Evolutionary conservation across 2,797 vertebrate genomes (phyloP).

Genomic region (Pipistrellus kuhlii): DNA sequence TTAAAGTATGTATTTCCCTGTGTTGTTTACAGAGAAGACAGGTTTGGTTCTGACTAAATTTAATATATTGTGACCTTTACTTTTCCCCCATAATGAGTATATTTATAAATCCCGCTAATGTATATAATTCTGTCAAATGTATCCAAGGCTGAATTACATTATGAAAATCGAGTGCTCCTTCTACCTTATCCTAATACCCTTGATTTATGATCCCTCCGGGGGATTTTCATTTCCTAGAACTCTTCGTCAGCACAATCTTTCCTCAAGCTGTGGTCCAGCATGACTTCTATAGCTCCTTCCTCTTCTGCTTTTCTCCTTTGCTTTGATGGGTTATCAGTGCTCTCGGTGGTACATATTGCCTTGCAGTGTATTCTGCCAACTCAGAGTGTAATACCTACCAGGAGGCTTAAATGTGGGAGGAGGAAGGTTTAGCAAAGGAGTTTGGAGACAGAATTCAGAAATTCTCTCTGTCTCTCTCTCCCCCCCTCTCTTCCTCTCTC

Average conservation of each 20-base stretch:
- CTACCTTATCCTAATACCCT: neutral
- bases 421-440: neutral
- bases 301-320: neutral
- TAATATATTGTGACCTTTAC: conserved; percentile 59
- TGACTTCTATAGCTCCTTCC: neutral
- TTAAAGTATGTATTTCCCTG: conserved; percentile 54
- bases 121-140: conserved; percentile 42
- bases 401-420: neutral
- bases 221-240: neutral
- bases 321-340: neutral
- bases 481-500: too few relatives aligned
- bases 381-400: neutral
- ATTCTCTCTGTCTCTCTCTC: too few relatives aligned
- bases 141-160: conserved; percentile 12
- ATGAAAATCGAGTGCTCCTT: conserved; percentile 36
- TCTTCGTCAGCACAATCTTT: conserved; percentile 5
- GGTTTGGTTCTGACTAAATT: conserved; percentile 49
- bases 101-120: conserved; percentile 56
- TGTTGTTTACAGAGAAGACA: conserved; percentile 63
- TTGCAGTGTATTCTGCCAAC: neutral
- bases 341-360: neutral
- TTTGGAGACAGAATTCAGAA: neutral
- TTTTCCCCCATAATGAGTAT: conserved; percentile 33
- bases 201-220: neutral
- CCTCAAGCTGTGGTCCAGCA: neutral